phyloP scores from a whole-genome alignment of 2,888 invertebrate species.

The Habrosyne pyritoides region DNA sequence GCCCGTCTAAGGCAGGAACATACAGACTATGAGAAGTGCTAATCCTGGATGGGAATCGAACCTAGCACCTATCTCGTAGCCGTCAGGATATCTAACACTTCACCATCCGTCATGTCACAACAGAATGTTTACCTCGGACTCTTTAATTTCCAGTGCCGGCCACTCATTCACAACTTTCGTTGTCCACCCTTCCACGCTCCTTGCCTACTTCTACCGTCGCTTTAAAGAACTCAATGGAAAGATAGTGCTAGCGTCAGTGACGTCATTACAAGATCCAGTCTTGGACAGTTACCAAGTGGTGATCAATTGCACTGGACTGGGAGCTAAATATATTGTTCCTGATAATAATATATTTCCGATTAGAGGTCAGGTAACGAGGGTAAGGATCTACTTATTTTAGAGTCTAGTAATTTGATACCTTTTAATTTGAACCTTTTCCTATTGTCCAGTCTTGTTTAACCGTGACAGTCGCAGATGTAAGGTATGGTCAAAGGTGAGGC shows the following conservation, averaged over 20 bases:
- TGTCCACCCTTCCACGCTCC: constrained; percentile 85
- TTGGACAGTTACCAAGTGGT: constrained; percentile 85
- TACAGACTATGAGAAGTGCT: too few species aligned
- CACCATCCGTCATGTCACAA: too few species aligned
- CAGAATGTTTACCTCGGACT: too few species aligned
- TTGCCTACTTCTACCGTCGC: constrained; percentile 86
- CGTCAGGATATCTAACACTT: too few species aligned
- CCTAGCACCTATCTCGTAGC: too few species aligned
- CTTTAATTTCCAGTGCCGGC: constrained; percentile 83
- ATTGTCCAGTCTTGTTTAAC: too few species aligned
- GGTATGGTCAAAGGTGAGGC: too few species aligned
- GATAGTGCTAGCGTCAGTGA: constrained; percentile 56
- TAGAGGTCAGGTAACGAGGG: constrained; percentile 89
- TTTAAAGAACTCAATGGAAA: constrained; percentile 86
- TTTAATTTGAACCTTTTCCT: too few species aligned
- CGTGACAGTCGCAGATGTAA: too few species aligned
- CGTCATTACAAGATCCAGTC: constrained; percentile 64
- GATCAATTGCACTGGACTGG: constrained; percentile 91
- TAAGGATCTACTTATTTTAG: constrained; percentile 40
- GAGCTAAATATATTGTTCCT: constrained; percentile 84
- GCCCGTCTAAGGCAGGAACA: too few species aligned
- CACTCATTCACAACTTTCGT: constrained; percentile 86
- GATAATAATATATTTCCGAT: constrained; percentile 86
- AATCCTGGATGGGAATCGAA: too few species aligned
- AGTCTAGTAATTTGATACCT: too few species aligned